Conservation (phyloP, 2,888 invertebrate species). For the Drosophila merina region DNA sequence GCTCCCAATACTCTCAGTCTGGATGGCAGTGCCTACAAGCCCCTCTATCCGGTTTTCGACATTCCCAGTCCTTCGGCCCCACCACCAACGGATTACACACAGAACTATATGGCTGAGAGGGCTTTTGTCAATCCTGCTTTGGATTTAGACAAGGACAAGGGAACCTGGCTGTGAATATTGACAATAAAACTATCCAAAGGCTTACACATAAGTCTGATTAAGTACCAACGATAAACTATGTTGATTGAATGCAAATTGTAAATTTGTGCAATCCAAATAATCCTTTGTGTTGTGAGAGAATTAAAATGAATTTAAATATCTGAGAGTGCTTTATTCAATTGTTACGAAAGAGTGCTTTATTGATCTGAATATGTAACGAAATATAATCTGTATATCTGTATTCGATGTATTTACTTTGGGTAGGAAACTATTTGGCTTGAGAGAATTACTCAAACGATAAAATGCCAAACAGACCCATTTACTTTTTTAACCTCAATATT, state of each 20-base stretch:
- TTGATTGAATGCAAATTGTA: neutral
- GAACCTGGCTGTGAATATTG: constrained; percentile 57
- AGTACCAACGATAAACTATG: constrained; percentile 4
- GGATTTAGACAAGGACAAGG: constrained; percentile 47
- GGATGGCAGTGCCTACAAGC: constrained; percentile 63
- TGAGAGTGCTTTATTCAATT: neutral
- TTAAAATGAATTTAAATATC: constrained; percentile 1
- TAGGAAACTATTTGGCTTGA: neutral
- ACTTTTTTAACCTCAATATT: neutral
- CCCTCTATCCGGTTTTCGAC: constrained; percentile 79
- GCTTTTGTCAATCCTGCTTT: constrained; percentile 39
- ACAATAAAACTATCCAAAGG: neutral
- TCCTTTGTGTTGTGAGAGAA: constrained; percentile 1
- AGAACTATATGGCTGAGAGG: constrained; percentile 28
- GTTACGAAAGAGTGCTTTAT: neutral
- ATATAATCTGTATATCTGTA: no score
- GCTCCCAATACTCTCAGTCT: constrained; percentile 55
- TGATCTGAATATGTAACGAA: neutral
- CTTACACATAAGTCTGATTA: constrained; percentile 1
- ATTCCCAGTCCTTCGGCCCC: constrained; percentile 62
- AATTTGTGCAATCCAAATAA: neutral
- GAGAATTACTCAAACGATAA: neutral
- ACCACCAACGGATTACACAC: constrained; percentile 14
- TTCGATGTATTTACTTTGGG: neutral
- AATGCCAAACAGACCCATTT: neutral